phyloP scores from a whole-genome alignment of 2,113 vertebrate species.

The rat (Rattus norvegicus) region GRCr8 NC_086020.1:44160501-44161000 shows the following conservation, averaged over 20 bases:
- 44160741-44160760: neutral
- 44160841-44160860: neutral
- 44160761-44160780: neutral
- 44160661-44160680: neutral
- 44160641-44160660: neutral
- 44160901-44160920: neutral
- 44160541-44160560: neutral
- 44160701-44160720: neutral
- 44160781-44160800: neutral
- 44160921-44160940: neutral
- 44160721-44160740: neutral
- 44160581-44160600: neutral
- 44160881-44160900: neutral
- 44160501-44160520: neutral
- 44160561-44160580: neutral
- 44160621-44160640: fast-evolving
- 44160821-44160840: neutral
- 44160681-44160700: neutral
- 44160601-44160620: neutral
- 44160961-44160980: neutral
- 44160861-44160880: neutral
- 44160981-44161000: too few relatives aligned
- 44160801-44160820: neutral
- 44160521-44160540: neutral
- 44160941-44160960: neutral